These are phyloP conservation scores for Saccostrea cuccullata DNA, from an alignment of 1,140 invertebrate genomes.

Conservation along the genomic window DNA sequence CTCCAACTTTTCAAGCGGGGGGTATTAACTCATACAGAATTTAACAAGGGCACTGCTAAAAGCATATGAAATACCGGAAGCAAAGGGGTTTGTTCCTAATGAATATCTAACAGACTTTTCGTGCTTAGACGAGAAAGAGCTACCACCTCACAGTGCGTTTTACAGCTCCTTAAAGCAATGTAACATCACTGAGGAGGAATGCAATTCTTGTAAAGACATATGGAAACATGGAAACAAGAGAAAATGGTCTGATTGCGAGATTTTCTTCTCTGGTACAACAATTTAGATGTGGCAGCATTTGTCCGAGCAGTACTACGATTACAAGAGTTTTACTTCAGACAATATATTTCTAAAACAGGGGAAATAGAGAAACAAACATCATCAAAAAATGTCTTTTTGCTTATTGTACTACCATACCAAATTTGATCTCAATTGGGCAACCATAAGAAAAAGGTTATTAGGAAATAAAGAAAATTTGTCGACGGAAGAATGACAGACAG, in stretches of 20 bases:
- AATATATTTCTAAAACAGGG: no score
- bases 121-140: constrained; percentile 10
- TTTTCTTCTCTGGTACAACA: constrained; percentile 62
- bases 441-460: no score
- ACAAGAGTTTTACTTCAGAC: constrained; percentile 44
- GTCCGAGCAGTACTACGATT: constrained; percentile 55
- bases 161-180: constrained; percentile 48
- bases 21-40: no score
- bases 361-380: no score
- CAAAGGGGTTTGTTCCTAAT: constrained; percentile 61
- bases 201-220: constrained; percentile 46
- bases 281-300: constrained; percentile 55
- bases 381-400: no score
- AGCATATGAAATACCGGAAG: constrained; percentile 52
- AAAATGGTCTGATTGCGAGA: constrained; percentile 55
- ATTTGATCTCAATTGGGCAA: no score
- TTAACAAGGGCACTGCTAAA: no score
- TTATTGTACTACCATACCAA: no score
- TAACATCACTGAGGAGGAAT: constrained; percentile 54
- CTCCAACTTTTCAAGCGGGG: no score
- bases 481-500: no score
- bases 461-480: no score
- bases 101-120: constrained; percentile 46
- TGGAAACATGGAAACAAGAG: constrained; percentile 56
- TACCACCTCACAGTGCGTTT: constrained; percentile 51